Evolutionary conservation across 2,888 invertebrate species (phyloP).

Genomic region (Drosophila fungiperda): DNA sequence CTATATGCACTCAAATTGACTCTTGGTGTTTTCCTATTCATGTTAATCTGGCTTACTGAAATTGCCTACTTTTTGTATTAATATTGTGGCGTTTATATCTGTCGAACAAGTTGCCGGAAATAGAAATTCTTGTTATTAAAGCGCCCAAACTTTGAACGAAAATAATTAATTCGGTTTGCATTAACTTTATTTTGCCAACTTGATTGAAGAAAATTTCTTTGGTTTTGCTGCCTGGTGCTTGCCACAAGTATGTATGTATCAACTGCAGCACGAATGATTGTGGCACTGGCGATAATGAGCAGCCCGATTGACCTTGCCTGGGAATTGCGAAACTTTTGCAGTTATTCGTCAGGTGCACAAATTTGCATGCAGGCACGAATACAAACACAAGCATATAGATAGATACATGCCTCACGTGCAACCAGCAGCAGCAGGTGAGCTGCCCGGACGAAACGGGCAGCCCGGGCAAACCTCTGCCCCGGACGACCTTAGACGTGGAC

Average conservation of each 20-base stretch:
- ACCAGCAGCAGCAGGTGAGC: slow-evolving; percentile 14
- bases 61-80: slow-evolving; percentile 2
- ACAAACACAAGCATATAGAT: neutral
- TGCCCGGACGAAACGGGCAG: slow-evolving; percentile 36
- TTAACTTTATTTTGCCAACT: slow-evolving; percentile 8
- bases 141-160: slow-evolving; percentile 1
- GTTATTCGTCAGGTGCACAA: slow-evolving; percentile 39
- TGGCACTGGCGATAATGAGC: slow-evolving; percentile 66
- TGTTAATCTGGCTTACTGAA: slow-evolving; percentile 13
- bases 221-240: neutral
- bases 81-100: neutral
- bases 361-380: slow-evolving; percentile 44
- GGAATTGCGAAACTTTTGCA: slow-evolving; percentile 46
- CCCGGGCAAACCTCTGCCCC: slow-evolving; percentile 14
- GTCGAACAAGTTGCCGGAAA: neutral
- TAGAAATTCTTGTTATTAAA: slow-evolving; percentile 17
- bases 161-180: slow-evolving; percentile 27
- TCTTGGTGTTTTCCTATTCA: slow-evolving; percentile 1
- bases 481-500: slow-evolving; percentile 53
- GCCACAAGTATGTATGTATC: neutral
- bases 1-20: neutral
- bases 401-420: slow-evolving; percentile 1
- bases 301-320: slow-evolving; percentile 62
- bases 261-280: slow-evolving; percentile 10
- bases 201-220: slow-evolving; percentile 2